Evolutionary conservation across 2,888 invertebrate genomes (phyloP), one percentile per base, ranked within the genome.

Genomic region (Phragmatobia fuliginosa): DNA sequence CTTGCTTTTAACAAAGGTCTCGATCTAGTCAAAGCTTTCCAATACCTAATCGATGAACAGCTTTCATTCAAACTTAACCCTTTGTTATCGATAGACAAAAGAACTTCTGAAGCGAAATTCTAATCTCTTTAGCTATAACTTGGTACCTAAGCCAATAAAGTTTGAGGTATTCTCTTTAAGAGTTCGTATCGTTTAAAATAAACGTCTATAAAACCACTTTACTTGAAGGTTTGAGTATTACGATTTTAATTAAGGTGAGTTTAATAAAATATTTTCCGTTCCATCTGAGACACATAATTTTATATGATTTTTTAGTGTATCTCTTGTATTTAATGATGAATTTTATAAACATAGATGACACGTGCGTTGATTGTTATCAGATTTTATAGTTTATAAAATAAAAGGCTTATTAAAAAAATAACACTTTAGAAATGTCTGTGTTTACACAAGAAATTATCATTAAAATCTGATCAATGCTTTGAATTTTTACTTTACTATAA

Each of bases 61-160:
- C 74, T 75, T 68, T 75, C 77, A 81, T 79, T 83, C 75, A 79
- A 79, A 80, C 77, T 80, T 79, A 72, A 70, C 76, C 73, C 76
- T 78, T 83, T 82, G 83, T 83, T 76, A 76, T 81, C 75, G 64
- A 75, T 74, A 76, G 74, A 80, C 80, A 83, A 83, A 81, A 80
- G 73, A 58, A 74, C 75, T 77, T 83, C 77, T 76, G 74, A 77
- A 78, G 76, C 75, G 71, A 75, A 79, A 79, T 83, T 75, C 76
- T 82, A 80, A 82, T 77, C 77, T 73, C 77, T 75, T 78, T 82
- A 80, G 75, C 73, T 75, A 71, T 81, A 74, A 71, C 67, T 76
- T 73, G 63, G 66, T 75, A 72, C 65, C 72, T 73, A 70, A 81
- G 77, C 78, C 75, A 80, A 78, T 81, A 78, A 80, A 77, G 74